phyloP scores from a whole-genome alignment of 2,113 vertebrate genomes.

The Sorex fumeus region DNA sequence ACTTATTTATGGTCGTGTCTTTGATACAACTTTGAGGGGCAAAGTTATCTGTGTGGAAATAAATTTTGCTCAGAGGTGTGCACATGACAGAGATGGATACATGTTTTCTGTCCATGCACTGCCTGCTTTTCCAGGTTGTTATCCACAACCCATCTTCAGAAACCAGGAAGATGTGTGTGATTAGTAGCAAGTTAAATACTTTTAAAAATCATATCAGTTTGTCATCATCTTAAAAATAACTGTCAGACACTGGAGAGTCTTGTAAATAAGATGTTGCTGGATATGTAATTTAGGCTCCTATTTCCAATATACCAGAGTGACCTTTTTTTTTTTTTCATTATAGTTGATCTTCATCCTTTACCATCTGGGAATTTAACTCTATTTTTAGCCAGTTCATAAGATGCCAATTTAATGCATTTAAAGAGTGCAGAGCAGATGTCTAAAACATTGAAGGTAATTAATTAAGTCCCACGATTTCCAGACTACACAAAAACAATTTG shows the following conservation, averaged over 20 bases:
- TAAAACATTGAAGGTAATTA: conserved; percentile 89
- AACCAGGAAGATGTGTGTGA: conserved; percentile 49
- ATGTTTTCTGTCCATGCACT: conserved; percentile 27
- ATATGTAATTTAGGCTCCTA: conserved; percentile 67
- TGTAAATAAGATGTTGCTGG: conserved; percentile 57
- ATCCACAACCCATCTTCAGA: conserved; percentile 44
- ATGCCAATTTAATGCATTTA: conserved; percentile 88
- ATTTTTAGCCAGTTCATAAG: conserved; percentile 88
- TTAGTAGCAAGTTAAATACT: conserved; percentile 60
- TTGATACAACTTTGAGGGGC: conserved; percentile 63
- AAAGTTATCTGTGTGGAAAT: conserved; percentile 75
- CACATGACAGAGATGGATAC: conserved; percentile 68
- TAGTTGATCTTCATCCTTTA: conserved; percentile 78
- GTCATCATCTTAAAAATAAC: conserved; percentile 69
- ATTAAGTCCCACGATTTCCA: conserved; percentile 89
- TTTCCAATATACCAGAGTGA: conserved; percentile 59
- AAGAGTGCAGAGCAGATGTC: conserved; percentile 87
- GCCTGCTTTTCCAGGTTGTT: conserved; percentile 53
- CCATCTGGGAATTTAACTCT: conserved; percentile 85
- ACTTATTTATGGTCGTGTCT: conserved; percentile 53
- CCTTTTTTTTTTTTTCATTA: conserved; percentile 72
- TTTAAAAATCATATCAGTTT: conserved; percentile 57
- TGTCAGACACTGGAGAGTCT: conserved; percentile 24
- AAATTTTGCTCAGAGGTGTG: conserved; percentile 72
- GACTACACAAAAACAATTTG: conserved; percentile 91